Base-by-base conservation (phyloP, 1,140 invertebrate genomes). In the Lordiphosa collinella region DNA sequence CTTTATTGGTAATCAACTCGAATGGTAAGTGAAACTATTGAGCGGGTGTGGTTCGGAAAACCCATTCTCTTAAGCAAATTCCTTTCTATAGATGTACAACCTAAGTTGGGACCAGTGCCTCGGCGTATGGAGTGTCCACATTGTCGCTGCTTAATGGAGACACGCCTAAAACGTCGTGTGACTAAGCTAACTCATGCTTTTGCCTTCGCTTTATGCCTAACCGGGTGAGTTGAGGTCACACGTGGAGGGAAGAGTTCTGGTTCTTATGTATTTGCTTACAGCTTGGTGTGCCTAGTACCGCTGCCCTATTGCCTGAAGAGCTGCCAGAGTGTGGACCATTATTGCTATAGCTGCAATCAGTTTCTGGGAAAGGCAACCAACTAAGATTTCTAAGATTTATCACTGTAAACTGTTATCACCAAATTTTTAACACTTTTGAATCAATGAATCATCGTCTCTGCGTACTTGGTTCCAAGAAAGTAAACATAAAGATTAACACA, bases 251-350 rank as follows among this genome's bases (percentile, higher is more conserved):
- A 25, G 22, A 25, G 10, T 22, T 34, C 18, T 41, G 4, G 18
- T 18, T 18, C 4, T 5, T 11, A 10, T 37, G 5, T 32, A 5
- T 16, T 13, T 13, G 0, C 22, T 44, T 12, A 2, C 14, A 73
- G 69, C 1, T 25, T 73, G 1, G 25, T 71, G 43, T 90, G 91
- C 32, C 82, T 79, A 16, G 47, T 47, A 11, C 68, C 93, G 90
- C 58, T 90, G 89, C 93, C 93, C 2, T 94, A 93, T 61, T 93
- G 91, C 49, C 90, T 92, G 40, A 91, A 93, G 55, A 90, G 88
- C 8, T 94, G 92, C 64, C 87, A 91, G 65, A 90, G 89, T n/a
- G 90, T 90, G 5, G 91, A 92, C 59, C 93, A 94, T 67, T 92
- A 91, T 65, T 94, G 93, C 73, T 92, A 92, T 4, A 89, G 90